phyloP scores from a whole-genome alignment of 1,140 invertebrate species.

The Zelostemma sp. region DNA sequence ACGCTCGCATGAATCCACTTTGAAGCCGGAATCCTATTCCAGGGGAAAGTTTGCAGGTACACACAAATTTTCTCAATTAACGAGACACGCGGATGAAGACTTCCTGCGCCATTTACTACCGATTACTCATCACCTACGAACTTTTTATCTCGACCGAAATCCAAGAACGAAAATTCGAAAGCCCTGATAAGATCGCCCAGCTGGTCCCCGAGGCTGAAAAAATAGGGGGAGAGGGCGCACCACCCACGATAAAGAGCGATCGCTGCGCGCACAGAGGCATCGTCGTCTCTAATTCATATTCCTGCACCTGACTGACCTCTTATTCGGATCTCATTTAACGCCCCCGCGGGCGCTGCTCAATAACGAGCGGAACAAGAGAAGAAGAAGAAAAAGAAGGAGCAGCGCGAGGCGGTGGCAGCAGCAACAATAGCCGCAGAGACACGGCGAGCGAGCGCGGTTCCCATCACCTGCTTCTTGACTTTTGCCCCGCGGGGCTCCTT shows the following conservation, averaged over 20 bases:
- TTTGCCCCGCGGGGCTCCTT: constrained; percentile 36
- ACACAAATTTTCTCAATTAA: constrained; percentile 29
- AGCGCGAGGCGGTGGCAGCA: no score
- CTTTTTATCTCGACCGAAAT: no score
- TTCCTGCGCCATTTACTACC: neutral
- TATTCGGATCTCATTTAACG: constrained; percentile 64
- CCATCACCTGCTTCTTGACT: constrained; percentile 51
- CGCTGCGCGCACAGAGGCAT: constrained; percentile 30
- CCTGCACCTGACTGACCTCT: constrained; percentile 66
- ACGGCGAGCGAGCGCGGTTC: constrained; percentile 31
- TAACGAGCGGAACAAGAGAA: constrained; percentile 36
- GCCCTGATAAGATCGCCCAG: no score
- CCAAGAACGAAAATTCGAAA: no score
- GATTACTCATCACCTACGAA: no score
- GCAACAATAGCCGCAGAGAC: constrained; percentile 21
- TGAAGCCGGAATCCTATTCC: constrained; percentile 4
- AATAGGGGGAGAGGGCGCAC: constrained; percentile 24
- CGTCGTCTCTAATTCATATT: constrained; percentile 63
- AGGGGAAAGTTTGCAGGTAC: constrained; percentile 10
- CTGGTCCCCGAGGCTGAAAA: constrained; percentile 43
- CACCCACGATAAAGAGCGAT: constrained; percentile 39
- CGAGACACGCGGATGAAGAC: neutral
- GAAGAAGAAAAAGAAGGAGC: no score
- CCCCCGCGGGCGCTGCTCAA: constrained; percentile 59
- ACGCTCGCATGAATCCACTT: neutral